phyloP scores from a whole-genome alignment of 2,888 invertebrate genomes.

The Aporophyla lueneburgensis region DNA sequence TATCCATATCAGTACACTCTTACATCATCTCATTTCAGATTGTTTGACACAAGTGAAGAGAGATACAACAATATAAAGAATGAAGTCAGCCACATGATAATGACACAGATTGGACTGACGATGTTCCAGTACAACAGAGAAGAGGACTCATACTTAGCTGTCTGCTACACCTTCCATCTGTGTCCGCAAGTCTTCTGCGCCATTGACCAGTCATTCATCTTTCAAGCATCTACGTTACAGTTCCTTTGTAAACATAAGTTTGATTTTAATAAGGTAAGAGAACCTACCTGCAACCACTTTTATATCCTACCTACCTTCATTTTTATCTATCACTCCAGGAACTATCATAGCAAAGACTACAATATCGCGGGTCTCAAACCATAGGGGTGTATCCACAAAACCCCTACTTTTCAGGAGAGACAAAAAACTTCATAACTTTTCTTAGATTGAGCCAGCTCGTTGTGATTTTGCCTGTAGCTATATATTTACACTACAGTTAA shows the following conservation, averaged over 20 bases:
- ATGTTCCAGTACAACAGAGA: slow-evolving; percentile 91
- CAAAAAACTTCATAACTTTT: too few species aligned
- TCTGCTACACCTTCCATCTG: slow-evolving; percentile 93
- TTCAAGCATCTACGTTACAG: slow-evolving; percentile 92
- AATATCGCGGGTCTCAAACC: too few species aligned
- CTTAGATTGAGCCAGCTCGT: too few species aligned
- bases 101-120: slow-evolving; percentile 93
- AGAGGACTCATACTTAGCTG: slow-evolving; percentile 90
- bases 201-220: slow-evolving; percentile 91
- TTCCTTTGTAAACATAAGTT: slow-evolving; percentile 92
- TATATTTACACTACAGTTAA: too few species aligned
- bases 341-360: too few species aligned
- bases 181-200: slow-evolving; percentile 92
- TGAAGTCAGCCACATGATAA: slow-evolving; percentile 88
- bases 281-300: neutral
- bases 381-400: too few species aligned
- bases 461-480: too few species aligned
- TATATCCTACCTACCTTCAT: neutral
- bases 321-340: neutral
- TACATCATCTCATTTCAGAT: slow-evolving; percentile 73
- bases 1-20: neutral
- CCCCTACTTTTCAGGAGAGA: too few species aligned
- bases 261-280: slow-evolving; percentile 94
- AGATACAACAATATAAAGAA: slow-evolving; percentile 82
- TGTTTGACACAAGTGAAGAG: slow-evolving; percentile 85